Percentiles rank a stretch among this genome's conserved stretches.
Evolutionary conservation across 2,888 invertebrate genomes (phyloP).

Genomic region (Acanthosoma haemorrhoidale): DNA sequence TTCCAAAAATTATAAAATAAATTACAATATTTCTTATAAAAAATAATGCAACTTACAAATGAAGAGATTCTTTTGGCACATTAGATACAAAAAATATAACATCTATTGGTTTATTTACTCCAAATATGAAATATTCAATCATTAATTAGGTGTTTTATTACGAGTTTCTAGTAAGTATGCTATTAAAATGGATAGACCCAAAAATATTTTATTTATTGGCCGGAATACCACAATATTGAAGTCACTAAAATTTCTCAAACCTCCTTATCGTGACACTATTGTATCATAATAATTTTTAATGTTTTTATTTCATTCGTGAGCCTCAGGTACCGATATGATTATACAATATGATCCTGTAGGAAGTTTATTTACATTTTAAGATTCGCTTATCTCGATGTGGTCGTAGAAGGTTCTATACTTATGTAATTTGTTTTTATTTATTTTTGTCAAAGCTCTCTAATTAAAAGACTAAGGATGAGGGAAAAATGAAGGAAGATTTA

Average conservation of each 20-base stretch:
- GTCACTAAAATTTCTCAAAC: constrained; percentile 39
- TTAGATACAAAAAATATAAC: background rate
- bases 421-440: constrained; percentile 28
- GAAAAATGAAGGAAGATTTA: too few species aligned
- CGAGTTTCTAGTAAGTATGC: constrained; percentile 15
- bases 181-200: constrained; percentile 35
- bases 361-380: constrained; percentile 25
- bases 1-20: constrained; percentile 12
- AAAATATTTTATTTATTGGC: constrained; percentile 35
- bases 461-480: too few species aligned
- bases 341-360: background rate
- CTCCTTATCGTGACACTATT: constrained; percentile 33
- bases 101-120: background rate
- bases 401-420: constrained; percentile 20
- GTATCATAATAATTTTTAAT: constrained; percentile 5
- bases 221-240: constrained; percentile 36
- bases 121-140: constrained; percentile 14
- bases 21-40: background rate
- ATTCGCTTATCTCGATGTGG: constrained; percentile 30
- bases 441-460: constrained; percentile 36
- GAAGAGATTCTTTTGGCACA: constrained; percentile 20
- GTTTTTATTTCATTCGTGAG: background rate
- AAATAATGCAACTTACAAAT: background rate
- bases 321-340: background rate
- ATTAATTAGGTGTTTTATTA: constrained; percentile 16